Evolutionary conservation across 53 echinoderm and acorn worm genomes (phyloP).

Genomic region (Arbacia lixula): DNA sequence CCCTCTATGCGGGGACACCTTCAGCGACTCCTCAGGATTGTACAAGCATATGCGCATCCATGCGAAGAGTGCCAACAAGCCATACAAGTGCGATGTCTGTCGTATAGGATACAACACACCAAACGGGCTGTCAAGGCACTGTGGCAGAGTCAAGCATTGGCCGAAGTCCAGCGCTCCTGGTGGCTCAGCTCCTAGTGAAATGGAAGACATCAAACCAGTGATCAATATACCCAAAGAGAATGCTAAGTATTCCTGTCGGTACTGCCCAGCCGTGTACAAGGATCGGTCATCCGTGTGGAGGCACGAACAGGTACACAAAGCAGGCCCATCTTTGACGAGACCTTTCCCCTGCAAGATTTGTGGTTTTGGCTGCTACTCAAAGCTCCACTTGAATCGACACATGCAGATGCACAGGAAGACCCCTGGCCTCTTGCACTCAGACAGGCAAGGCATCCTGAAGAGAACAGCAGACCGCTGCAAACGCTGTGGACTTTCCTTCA

Average conservation of each 20-base stretch:
- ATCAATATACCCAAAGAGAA: background rate
- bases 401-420: constrained; percentile 31
- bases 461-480: constrained; percentile 24
- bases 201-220: constrained; percentile 16
- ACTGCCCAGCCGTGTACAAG: constrained; percentile 33
- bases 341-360: constrained; percentile 43
- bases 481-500: constrained; percentile 32
- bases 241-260: constrained; percentile 10
- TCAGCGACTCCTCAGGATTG: constrained; percentile 28
- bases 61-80: constrained; percentile 50
- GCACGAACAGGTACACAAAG: constrained; percentile 40
- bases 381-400: constrained; percentile 16
- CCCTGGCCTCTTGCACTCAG: constrained; percentile 3
- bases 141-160: constrained; percentile 24
- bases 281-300: constrained; percentile 46
- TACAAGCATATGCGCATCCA: constrained; percentile 47
- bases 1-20: constrained; percentile 27
- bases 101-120: constrained; percentile 35
- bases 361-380: constrained; percentile 36
- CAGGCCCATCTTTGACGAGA: constrained; percentile 25
- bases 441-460: background rate
- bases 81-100: constrained; percentile 34
- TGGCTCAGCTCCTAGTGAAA: background rate
- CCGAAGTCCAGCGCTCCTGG: background rate
- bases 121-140: constrained; percentile 26